These are phyloP conservation scores for Aurelia sp. DNA, from an alignment of 30 jellyfish, hydroid and myxozoan species.

Conservation along the genomic window DNA sequence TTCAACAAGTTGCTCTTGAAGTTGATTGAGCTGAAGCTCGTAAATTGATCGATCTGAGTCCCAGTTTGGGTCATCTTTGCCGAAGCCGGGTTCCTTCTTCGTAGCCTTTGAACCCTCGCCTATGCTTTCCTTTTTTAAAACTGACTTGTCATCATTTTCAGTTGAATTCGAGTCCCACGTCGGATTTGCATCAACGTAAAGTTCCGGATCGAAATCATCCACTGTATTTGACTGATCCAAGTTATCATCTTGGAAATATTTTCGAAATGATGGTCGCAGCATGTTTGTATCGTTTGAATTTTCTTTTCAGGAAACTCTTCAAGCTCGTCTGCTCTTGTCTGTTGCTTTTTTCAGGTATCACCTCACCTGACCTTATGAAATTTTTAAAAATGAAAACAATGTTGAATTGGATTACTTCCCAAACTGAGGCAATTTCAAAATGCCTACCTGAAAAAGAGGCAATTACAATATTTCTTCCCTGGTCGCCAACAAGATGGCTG, in stretches of 20 bases:
- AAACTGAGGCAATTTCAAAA: too few relatives aligned
- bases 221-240: conserved; percentile 11
- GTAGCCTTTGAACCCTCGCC: neutral
- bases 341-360: too few relatives aligned
- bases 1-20: conserved; percentile 96
- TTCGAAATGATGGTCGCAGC: conserved; percentile 70
- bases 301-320: too few relatives aligned
- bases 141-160: neutral
- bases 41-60: conserved; percentile 70
- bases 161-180: conserved; percentile 10
- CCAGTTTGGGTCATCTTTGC: conserved; percentile 56
- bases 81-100: neutral
- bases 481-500: conserved; percentile 52
- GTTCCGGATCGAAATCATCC: conserved; percentile 32
- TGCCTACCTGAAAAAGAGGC: too few relatives aligned
- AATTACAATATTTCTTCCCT: neutral
- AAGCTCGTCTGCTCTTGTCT: too few relatives aligned
- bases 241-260: conserved; percentile 49
- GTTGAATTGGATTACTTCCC: too few relatives aligned
- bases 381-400: too few relatives aligned
- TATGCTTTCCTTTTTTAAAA: too few relatives aligned
- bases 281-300: neutral
- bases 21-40: conserved; percentile 86
- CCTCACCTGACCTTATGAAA: too few relatives aligned
- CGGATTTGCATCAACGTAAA: conserved; percentile 38